Base-by-base conservation (phyloP, 2,113 vertebrate genomes). In the Pogona vitticeps region DNA sequence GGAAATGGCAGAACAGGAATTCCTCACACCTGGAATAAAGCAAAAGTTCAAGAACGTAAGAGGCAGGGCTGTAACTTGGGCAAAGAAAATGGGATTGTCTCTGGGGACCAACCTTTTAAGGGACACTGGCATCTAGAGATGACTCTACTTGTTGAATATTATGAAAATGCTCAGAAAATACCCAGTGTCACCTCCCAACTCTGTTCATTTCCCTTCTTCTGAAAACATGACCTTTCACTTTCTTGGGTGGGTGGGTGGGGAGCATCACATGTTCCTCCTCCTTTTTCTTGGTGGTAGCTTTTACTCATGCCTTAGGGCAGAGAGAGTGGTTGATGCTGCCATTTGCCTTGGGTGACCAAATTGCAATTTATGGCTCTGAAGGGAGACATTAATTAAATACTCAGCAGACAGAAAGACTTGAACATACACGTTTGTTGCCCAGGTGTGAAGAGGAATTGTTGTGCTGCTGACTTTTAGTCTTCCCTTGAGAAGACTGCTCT, bases 371-470 rank as follows among this genome's bases (percentile, higher is more conserved):
- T 52, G 46, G 46, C 46, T 52, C 10, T 15, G 77, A 83, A 65
- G 88, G 76, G n/a, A 90, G 70, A 70, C 71, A 73, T 20, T 82
- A 78, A 89, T 33, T 59, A 85, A 59, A 3, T 6, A 46, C 85
- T 76, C 13, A 77, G 80, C 28, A 63, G 10, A 1, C 0, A 56
- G 78, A 90, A 93, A 88, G 75, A 28, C 31, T 83, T 38, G 78
- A 91, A 95, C 96, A 91, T 92, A 97, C 96, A 0, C 82, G 82
- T 90, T 95, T 92, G 94, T 90, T 94, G 94, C 89, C 91, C 92
- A 89, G 88, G 65, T 85, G 91, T 76, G 78, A 94, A 91, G 68
- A 95, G 28, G 84, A 84, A 81, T 78, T 88, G 65, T 87, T 89
- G 65, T 36, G 79, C 28, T 94, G 95, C 80, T 92, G 94, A 85